phyloP scores from a whole-genome alignment of 2,113 vertebrate genomes.

The Crotalus viridis region DNA sequence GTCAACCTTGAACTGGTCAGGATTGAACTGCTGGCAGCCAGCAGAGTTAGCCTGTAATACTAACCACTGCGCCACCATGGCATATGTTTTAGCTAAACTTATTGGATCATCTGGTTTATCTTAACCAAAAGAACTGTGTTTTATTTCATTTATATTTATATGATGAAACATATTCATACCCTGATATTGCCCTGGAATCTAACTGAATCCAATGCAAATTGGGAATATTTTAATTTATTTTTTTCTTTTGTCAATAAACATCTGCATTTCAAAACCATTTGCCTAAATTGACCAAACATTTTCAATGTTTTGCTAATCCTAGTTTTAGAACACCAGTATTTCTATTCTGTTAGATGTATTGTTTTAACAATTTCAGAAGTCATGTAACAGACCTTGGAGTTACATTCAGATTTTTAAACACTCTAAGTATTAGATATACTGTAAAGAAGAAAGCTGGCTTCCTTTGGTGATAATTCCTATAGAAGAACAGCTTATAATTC shows the following conservation, averaged over 20 bases:
- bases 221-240: not conserved
- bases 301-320: not conserved
- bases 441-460: not conserved
- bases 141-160: not conserved
- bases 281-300: not conserved
- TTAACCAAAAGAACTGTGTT: not conserved
- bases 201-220: not conserved
- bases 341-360: slow-evolving; percentile 14
- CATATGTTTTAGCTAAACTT: not conserved
- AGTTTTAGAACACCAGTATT: not conserved
- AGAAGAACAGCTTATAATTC: slow-evolving; percentile 40
- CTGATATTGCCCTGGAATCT: not conserved
- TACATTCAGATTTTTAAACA: slow-evolving; percentile 19
- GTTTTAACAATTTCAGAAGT: slow-evolving; percentile 6
- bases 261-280: not conserved
- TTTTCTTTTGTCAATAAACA: not conserved
- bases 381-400: not conserved
- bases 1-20: not conserved
- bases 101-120: not conserved
- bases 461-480: slow-evolving; percentile 37
- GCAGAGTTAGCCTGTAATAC: not conserved
- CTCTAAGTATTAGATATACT: slow-evolving; percentile 23
- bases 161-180: not conserved
- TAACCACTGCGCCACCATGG: not conserved
- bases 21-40: not conserved